Evolutionary conservation across 1,140 invertebrate species (phyloP).

Genomic region (Lepidurus couesii): DNA sequence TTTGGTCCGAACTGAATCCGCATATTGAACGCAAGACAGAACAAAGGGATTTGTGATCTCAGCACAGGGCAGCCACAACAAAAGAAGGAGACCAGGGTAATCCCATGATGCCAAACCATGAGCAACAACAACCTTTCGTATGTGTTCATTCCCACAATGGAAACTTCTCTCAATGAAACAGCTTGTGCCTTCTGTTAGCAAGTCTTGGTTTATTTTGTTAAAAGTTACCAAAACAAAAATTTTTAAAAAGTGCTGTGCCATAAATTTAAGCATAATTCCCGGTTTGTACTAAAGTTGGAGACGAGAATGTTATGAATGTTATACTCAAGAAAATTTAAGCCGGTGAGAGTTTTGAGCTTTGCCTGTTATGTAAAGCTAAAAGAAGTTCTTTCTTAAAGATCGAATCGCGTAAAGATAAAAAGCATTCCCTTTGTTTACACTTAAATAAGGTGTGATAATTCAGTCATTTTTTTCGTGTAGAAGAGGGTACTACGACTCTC

Average conservation of each 20-base stretch:
- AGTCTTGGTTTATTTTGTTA: constrained; percentile 1
- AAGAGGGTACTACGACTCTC: background rate
- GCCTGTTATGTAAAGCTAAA: background rate
- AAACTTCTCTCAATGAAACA: background rate
- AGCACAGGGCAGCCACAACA: background rate
- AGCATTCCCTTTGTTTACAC: constrained; percentile 18
- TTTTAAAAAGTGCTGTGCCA: background rate
- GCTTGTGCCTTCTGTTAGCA: background rate
- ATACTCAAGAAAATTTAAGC: constrained; percentile 13
- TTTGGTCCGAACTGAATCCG: background rate
- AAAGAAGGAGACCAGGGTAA: constrained; percentile 14
- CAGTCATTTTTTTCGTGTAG: background rate
- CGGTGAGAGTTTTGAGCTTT: constrained; percentile 19
- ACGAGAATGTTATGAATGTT: background rate
- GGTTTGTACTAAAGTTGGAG: constrained; percentile 13
- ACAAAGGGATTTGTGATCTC: background rate
- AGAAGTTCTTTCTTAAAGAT: background rate
- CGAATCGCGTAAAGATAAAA: background rate
- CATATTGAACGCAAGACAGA: background rate
- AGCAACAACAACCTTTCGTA: background rate
- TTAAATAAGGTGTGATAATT: constrained; percentile 10
- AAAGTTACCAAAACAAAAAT: background rate
- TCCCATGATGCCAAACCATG: background rate
- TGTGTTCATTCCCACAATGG: background rate
- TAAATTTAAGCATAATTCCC: constrained; percentile 12